Base-by-base conservation (phyloP, 2,888 invertebrate species). In the Lottia scabra region DNA sequence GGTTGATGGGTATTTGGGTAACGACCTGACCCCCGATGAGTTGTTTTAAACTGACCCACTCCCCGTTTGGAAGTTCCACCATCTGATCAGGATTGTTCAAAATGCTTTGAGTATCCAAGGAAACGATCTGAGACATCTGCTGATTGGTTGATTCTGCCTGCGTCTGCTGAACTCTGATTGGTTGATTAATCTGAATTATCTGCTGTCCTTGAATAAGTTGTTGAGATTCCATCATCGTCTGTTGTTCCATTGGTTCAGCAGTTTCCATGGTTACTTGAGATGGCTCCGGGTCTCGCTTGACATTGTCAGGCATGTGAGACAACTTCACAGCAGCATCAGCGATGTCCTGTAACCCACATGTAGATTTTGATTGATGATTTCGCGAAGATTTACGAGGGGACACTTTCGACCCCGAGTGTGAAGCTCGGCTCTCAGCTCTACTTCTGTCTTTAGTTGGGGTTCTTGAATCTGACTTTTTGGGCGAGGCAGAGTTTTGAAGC, bases 401-500 rank as follows among this genome's bases (percentile, higher is more conserved):
- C 26, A 63, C 46, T 19, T 66, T 45, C 2, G 38, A 16, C 19
- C 6, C 26, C 8, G 19, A 23, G 12, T 23, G 19, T 56, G 56
- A 23, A 23, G 56, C 19, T 23, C 56, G 56, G 2, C 19, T 23
- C 10, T 19, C 19, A 0, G 56, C 19, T 13, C 56, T 56, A 23
- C 13, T 56, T 6, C 19, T 23, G 10, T 56, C 56, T 12, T 13
- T 56, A 38, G 38, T 38, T 38, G 38, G 38, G 1, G 38, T 38
- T 38, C 38, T 38, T 8, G 38, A 38, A 38, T 38, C 38, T 10
- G 56, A 56, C 23, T 56, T 56, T 56, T 56, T 56, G 15, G 56
- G 23, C 0, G 44, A 38, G 10, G 30, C 65, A 1, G 65, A 30
- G 30, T 70, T 65, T 65, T 83, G 83, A 5, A 85, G 75, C 65